Percentiles rank a stretch among this genome's conserved stretches.
phyloP scores from a whole-genome alignment of 2,113 vertebrate species.

The Melanostigma gelatinosum region DNA sequence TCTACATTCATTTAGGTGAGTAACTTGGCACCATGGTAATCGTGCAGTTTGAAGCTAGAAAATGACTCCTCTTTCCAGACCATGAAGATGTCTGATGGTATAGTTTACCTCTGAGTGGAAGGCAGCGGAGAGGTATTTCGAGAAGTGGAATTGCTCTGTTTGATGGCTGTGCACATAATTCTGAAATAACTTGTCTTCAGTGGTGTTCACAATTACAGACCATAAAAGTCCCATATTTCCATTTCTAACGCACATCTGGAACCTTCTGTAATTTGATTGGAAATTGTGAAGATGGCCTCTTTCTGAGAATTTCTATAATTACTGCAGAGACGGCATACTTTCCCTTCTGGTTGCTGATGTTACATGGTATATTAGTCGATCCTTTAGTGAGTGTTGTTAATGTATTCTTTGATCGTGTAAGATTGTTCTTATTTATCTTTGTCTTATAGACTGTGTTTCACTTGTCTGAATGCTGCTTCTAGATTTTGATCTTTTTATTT shows the following conservation, averaged over 20 bases:
- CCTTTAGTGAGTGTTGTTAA: background rate
- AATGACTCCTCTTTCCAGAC: background rate
- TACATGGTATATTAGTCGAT: background rate
- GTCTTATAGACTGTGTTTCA: background rate
- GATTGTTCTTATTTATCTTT: background rate
- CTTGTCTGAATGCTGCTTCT: background rate
- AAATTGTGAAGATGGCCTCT: background rate
- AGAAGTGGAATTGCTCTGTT: background rate
- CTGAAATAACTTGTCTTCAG: background rate
- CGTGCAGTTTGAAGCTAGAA: background rate
- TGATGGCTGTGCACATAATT: background rate
- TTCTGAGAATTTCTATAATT: background rate
- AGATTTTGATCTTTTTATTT: background rate
- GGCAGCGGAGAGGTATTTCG: slow-evolving; percentile 13
- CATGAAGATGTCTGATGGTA: slow-evolving; percentile 37
- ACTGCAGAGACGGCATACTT: background rate
- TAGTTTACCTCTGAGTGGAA: slow-evolving; percentile 18
- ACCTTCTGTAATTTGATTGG: background rate
- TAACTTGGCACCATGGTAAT: background rate
- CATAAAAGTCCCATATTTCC: background rate
- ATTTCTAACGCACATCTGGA: background rate
- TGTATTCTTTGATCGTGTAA: background rate
- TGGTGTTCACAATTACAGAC: slow-evolving; percentile 29
- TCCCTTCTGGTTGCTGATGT: background rate
- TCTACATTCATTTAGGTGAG: slow-evolving; percentile 1